A percentile compares a stretch with the other conserved stretches of the same genome.
These are phyloP conservation scores for Anhinga rufa DNA, from an alignment of 2,113 vertebrate genomes.

Conservation along the genomic window DNA sequence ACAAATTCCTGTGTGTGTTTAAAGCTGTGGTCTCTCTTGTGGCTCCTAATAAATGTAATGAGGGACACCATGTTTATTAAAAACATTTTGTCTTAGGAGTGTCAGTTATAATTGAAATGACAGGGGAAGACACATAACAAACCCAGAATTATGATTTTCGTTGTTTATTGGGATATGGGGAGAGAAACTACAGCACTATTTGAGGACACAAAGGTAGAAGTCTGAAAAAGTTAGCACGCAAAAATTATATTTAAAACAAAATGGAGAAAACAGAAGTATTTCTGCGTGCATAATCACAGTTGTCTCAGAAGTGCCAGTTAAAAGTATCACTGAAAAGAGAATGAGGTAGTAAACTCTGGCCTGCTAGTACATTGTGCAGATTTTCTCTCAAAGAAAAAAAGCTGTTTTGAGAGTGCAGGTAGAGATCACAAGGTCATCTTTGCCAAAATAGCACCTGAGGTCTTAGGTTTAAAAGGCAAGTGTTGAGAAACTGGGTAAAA, in stretches of 20 bases:
- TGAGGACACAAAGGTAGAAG: background rate
- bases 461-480: background rate
- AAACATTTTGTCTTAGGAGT: background rate
- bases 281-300: background rate
- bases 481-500: background rate
- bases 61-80: background rate
- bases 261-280: background rate
- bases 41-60: background rate
- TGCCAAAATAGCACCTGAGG: background rate
- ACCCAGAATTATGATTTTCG: background rate
- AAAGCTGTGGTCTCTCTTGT: background rate
- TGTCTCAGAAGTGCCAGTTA: background rate
- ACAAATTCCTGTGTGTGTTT: background rate
- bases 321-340: background rate
- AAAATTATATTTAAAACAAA: background rate
- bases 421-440: background rate
- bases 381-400: background rate
- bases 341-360: background rate
- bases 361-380: background rate
- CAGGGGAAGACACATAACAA: background rate
- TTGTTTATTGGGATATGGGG: background rate
- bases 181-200: background rate
- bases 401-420: background rate
- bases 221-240: background rate
- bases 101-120: background rate